Evolutionary conservation across 2,797 vertebrate species (phyloP), one percentile per base, ranked within the genome.

Genomic region (Petrocephalus schoutedeni): DNA sequence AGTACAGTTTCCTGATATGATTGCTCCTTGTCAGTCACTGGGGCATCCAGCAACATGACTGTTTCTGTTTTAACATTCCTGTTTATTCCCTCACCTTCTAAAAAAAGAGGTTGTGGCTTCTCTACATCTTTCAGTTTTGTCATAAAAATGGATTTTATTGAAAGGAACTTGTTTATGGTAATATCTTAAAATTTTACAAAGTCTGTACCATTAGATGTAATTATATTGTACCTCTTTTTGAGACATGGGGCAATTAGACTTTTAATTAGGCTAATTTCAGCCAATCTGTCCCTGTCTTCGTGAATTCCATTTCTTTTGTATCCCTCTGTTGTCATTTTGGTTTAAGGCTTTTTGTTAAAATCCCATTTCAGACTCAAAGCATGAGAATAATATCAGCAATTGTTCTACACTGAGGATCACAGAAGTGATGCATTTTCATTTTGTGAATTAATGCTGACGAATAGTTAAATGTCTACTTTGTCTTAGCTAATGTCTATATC

Each of bases 301-400:
- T 64, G 77, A 84, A 61, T 49, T 57, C 36, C 36, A 5, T 51
- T 64, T 86, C 86, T 67, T 59, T 61, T 74, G 56, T 84, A 23
- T 61, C 57, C 82, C n/a, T 64, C 57, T 57, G 36, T 80, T 71
- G 23, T 57, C 87, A 83, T 59, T 61, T 84, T 87, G 67, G 58
- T 74, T 82, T 57, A n/a, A 28, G n/a, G 4, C 53, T 83, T 53
- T 58, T 83, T 61, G 12, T 84, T 28, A 57, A 16, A 59, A 49
- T 45, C 14, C 21, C 32, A 23, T 51, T 28, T 80, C 87, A 36
- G 57, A 36, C 53, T 36, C 4, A 7, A 7, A 4, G 6, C 12
- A 45, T 14, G 8, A 58, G 49, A 59, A 53, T 61, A 41, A 87
- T 85, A 61, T 61, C 77, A 53, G 9, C 32, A n/a, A 21, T 57